phyloP scores from a whole-genome alignment of 2,888 invertebrate species.

The Agonopterix alstromeriana region DNA sequence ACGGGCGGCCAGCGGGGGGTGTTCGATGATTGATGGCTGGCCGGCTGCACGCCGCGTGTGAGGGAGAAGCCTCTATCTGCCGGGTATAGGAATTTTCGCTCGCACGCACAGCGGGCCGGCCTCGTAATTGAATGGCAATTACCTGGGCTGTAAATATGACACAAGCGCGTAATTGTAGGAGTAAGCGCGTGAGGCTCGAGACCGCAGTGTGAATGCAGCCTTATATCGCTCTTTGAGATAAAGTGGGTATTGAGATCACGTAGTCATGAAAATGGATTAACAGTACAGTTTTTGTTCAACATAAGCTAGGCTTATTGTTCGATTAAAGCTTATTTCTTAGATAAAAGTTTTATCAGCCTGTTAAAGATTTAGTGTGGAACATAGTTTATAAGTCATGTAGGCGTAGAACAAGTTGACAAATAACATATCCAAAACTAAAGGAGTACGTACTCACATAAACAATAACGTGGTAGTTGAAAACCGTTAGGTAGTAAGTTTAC shows the following conservation, averaged over 20 bases:
- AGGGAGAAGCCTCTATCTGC: constrained; percentile 33
- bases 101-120: constrained; percentile 54
- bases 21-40: constrained; percentile 72
- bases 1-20: constrained; percentile 66
- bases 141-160: constrained; percentile 78
- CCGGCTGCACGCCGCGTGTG: constrained; percentile 49
- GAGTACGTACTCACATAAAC: too few species aligned
- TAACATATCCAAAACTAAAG: too few species aligned
- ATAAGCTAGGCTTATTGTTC: too few species aligned
- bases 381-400: too few species aligned
- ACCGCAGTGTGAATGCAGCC: constrained; percentile 55
- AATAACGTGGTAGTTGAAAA: too few species aligned
- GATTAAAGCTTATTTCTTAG: too few species aligned
- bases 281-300: neutral
- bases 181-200: constrained; percentile 58
- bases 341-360: too few species aligned
- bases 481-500: too few species aligned
- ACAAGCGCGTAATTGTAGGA: constrained; percentile 75
- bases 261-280: neutral
- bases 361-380: too few species aligned
- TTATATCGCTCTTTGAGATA: constrained; percentile 22
- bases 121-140: constrained; percentile 77
- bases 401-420: too few species aligned
- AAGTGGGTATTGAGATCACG: constrained; percentile 50
- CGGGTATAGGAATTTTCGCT: constrained; percentile 34